Conservation (phyloP, 2,888 invertebrate genomes). For the Aromia moschata region DNA sequence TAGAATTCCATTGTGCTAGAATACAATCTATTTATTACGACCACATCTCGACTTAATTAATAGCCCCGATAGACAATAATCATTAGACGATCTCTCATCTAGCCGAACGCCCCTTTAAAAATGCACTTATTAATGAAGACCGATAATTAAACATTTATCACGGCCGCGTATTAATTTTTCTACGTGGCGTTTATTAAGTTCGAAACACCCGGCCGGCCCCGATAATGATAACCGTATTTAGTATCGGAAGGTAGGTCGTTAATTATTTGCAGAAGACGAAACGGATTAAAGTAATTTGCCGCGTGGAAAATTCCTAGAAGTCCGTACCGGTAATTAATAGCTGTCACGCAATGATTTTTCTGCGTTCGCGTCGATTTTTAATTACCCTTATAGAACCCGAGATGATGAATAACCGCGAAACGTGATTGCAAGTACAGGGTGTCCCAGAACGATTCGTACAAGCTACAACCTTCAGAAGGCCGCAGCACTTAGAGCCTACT, state of each 20-base stretch:
- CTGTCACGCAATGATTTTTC: conserved; percentile 12
- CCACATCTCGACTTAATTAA: too few relatives aligned
- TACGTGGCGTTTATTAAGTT: conserved; percentile 1
- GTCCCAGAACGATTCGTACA: too few relatives aligned
- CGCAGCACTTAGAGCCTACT: too few relatives aligned
- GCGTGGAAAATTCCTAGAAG: conserved; percentile 1
- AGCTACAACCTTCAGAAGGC: too few relatives aligned
- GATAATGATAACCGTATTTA: conserved; percentile 16
- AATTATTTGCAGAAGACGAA: conserved; percentile 8
- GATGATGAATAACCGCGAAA: conserved; percentile 13
- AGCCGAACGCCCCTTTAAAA: too few relatives aligned
- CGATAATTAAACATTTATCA: conserved; percentile 11
- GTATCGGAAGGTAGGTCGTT: conserved; percentile 1
- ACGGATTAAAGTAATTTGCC: conserved; percentile 16
- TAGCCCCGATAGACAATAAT: too few relatives aligned
- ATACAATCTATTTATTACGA: too few relatives aligned
- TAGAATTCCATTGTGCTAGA: too few relatives aligned
- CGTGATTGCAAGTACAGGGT: conserved; percentile 2
- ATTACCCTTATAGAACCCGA: conserved; percentile 4
- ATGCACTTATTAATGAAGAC: neutral
- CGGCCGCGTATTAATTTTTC: neutral
- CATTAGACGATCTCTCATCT: too few relatives aligned
- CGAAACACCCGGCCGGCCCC: conserved; percentile 1
- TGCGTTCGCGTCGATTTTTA: conserved; percentile 8
- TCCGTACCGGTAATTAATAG: neutral